phyloP scores from a whole-genome alignment of 2,113 vertebrate genomes.

The Channa maculata region DNA sequence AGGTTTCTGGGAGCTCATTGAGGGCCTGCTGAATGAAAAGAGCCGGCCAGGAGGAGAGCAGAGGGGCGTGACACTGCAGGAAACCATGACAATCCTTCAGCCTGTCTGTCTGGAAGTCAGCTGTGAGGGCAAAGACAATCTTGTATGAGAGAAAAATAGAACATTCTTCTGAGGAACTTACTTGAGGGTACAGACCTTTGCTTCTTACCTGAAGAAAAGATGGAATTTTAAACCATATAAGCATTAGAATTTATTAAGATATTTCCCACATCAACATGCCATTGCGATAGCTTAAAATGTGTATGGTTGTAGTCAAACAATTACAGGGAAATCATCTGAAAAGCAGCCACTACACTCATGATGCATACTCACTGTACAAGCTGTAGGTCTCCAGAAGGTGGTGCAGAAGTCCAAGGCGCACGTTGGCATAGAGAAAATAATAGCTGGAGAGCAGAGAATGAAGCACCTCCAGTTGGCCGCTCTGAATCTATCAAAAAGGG shows the following conservation, averaged over 20 bases:
- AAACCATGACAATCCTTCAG: slow-evolving; percentile 78
- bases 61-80: slow-evolving; percentile 77
- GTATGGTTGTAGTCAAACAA: not conserved
- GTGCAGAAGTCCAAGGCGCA: slow-evolving; percentile 81
- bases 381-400: slow-evolving; percentile 82
- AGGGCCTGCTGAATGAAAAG: slow-evolving; percentile 88
- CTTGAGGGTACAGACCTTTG: not conserved
- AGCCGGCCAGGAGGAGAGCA: slow-evolving; percentile 83
- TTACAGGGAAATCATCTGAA: not conserved
- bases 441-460: slow-evolving; percentile 83
- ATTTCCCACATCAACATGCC: no score
- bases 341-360: not conserved
- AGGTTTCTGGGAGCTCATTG: slow-evolving; percentile 77
- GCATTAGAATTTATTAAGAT: not conserved
- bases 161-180: slow-evolving; percentile 27
- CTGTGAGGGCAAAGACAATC: not conserved
- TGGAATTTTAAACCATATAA: not conserved
- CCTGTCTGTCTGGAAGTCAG: not conserved
- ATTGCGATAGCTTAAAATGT: no score
- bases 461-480: slow-evolving; percentile 72
- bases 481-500: slow-evolving; percentile 74
- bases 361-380: slow-evolving; percentile 78
- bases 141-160: no score
- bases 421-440: slow-evolving; percentile 83
- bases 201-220: slow-evolving; percentile 34